Percentiles rank a stretch among this genome's conserved stretches.
These are phyloP conservation scores for Callopanchax toddi DNA, from an alignment of 2,113 vertebrate species.

Conservation along the genomic window DNA sequence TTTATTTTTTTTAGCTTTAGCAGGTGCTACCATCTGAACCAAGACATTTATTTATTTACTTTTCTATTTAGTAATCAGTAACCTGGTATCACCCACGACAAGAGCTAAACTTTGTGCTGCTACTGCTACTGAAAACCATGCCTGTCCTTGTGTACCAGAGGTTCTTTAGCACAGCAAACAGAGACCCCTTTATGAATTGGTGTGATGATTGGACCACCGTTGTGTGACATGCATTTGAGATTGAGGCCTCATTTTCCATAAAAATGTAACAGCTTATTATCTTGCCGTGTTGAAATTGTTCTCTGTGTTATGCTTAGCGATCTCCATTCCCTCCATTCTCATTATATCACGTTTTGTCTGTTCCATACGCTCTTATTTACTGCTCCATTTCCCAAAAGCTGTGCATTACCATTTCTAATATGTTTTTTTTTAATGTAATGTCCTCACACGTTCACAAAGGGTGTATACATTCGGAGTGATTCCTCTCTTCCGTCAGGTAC, in stretches of 20 bases:
- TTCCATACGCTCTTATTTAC: constrained; percentile 19
- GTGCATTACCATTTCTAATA: constrained; percentile 14
- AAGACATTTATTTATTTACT: background rate
- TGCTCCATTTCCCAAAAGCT: constrained; percentile 25
- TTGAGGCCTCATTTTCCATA: constrained; percentile 29
- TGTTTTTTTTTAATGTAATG: constrained; percentile 4
- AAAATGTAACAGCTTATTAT: constrained; percentile 39
- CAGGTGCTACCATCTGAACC: too few species aligned
- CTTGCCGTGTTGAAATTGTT: constrained; percentile 35
- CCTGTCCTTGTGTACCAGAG: constrained; percentile 11
- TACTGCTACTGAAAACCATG: constrained; percentile 12
- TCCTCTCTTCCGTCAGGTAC: constrained; percentile 12
- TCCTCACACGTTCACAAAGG: constrained; percentile 2
- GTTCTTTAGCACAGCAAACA: constrained; percentile 33
- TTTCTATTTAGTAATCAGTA: too few species aligned
- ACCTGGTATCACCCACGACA: background rate
- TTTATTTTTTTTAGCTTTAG: too few species aligned
- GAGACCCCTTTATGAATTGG: constrained; percentile 36
- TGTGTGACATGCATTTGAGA: constrained; percentile 40
- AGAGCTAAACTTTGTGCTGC: constrained; percentile 4
- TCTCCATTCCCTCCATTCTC: constrained; percentile 27
- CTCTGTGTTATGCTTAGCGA: constrained; percentile 29
- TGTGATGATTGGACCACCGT: constrained; percentile 41
- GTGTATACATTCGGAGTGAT: constrained; percentile 9
- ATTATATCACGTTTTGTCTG: constrained; percentile 18